Percentiles rank a stretch among this genome's conserved stretches.
phyloP scores from a whole-genome alignment of 2,888 invertebrate species.

The Hirtodrosophila cameraria region DNA sequence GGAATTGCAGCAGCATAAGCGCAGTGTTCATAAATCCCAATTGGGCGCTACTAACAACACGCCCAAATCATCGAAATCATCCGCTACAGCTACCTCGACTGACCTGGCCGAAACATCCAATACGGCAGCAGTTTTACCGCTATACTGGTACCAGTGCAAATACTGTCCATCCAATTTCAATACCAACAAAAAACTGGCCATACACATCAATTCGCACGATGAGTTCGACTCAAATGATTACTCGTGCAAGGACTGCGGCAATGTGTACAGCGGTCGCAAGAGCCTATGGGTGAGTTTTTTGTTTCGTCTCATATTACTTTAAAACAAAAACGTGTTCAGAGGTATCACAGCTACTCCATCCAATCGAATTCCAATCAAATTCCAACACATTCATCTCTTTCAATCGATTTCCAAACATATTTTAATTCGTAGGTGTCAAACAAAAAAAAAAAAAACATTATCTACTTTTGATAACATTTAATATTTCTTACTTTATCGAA shows the following conservation, averaged over 20 bases:
- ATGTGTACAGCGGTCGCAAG: conserved; percentile 84
- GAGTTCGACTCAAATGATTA: conserved; percentile 84
- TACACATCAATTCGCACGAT: conserved; percentile 84
- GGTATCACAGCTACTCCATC: no score
- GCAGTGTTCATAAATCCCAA: conserved; percentile 77
- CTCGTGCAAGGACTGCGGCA: conserved; percentile 84
- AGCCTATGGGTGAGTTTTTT: conserved; percentile 83
- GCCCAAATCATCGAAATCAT: conserved; percentile 25
- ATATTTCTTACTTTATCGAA: no score
- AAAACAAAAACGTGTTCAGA: no score
- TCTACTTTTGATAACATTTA: no score
- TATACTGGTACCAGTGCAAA: conserved; percentile 84
- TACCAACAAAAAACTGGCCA: conserved; percentile 84
- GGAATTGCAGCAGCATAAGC: conserved; percentile 82
- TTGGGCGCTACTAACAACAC: background rate
- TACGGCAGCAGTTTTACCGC: conserved; percentile 40
- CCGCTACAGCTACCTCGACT: conserved; percentile 16
- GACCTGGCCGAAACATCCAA: conserved; percentile 27
- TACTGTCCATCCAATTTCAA: conserved; percentile 84
- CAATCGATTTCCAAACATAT: no score
- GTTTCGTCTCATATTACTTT: no score
- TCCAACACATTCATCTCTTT: no score
- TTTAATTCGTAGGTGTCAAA: no score
- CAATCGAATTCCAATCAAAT: no score
- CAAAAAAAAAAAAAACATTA: no score